A percentile compares a stretch with the other conserved stretches of the same genome.
These are phyloP conservation scores for Physeter macrocephalus DNA, from an alignment of 2,113 vertebrate species.

Conservation along the genomic window DNA sequence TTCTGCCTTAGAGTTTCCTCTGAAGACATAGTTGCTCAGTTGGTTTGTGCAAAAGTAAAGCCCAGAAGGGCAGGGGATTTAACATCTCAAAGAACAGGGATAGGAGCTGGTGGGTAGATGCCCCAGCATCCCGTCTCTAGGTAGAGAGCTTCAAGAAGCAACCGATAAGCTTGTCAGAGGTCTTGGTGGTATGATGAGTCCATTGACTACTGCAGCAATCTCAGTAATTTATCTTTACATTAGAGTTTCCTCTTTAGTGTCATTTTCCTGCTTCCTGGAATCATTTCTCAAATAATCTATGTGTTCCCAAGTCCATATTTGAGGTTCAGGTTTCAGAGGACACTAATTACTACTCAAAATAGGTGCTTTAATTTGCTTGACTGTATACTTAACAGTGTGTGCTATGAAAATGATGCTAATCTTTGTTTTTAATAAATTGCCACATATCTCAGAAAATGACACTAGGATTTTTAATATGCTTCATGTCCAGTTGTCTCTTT, in stretches of 20 bases:
- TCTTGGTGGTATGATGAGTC: not conserved
- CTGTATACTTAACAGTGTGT: not conserved
- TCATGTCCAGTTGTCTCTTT: not conserved
- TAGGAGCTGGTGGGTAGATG: not conserved
- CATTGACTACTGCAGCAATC: too few relatives aligned
- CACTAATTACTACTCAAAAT: not conserved
- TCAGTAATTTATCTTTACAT: not conserved
- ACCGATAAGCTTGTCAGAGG: not conserved
- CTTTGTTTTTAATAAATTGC: not conserved
- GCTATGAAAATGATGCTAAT: not conserved
- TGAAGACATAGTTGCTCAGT: too few relatives aligned
- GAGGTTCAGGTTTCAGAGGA: not conserved
- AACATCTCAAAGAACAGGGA: not conserved
- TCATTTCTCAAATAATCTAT: not conserved
- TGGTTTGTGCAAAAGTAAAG: not conserved
- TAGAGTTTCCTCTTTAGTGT: not conserved
- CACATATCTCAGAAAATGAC: not conserved
- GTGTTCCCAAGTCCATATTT: not conserved
- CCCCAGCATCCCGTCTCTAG: not conserved
- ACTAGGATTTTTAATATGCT: not conserved
- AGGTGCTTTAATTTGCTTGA: not conserved
- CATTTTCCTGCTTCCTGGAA: not conserved
- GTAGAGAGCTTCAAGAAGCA: not conserved
- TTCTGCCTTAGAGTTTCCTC: not conserved
- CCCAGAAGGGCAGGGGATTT: not conserved